These are phyloP conservation scores for Tiaroga cobitis DNA, from an alignment of 2,797 vertebrate genomes.

Conservation along the genomic window DNA sequence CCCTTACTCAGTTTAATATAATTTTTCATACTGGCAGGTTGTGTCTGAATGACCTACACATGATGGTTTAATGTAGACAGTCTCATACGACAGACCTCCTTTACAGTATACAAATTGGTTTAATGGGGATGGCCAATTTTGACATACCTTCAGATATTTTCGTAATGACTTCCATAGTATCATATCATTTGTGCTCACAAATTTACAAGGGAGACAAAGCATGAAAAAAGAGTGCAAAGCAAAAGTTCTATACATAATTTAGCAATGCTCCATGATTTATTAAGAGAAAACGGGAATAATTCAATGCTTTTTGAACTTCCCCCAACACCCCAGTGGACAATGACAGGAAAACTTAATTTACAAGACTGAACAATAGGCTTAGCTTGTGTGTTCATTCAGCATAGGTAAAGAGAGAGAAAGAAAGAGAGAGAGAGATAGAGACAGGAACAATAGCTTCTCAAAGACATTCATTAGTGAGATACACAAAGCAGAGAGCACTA, in stretches of 20 bases:
- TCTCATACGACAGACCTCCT: neutral
- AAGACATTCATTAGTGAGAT: neutral
- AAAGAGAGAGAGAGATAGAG: neutral
- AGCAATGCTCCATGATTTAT: constrained; percentile 7
- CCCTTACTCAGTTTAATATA: neutral
- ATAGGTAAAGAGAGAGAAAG: neutral
- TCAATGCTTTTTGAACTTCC: constrained; percentile 3
- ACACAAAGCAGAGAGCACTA: constrained; percentile 13
- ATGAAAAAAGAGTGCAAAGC: constrained; percentile 6
- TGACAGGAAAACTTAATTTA: constrained; percentile 46
- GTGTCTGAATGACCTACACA: neutral
- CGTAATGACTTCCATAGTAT: neutral
- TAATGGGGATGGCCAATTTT: neutral
- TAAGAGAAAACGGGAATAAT: neutral
- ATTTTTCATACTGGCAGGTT: neutral
- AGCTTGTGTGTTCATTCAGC: constrained; percentile 33
- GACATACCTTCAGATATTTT: neutral
- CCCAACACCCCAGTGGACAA: constrained; percentile 19
- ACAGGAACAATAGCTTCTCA: constrained; percentile 2
- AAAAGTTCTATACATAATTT: constrained; percentile 30
- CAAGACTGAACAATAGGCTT: constrained; percentile 40
- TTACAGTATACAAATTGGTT: constrained; percentile 2
- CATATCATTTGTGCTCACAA: neutral
- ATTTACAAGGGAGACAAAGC: constrained; percentile 8
- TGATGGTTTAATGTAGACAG: neutral